A percentile compares a stretch with the other conserved stretches of the same genome.
These are phyloP conservation scores for Amazona ochrocephala DNA, from an alignment of 2,797 vertebrate species.

Conservation along the genomic window DNA sequence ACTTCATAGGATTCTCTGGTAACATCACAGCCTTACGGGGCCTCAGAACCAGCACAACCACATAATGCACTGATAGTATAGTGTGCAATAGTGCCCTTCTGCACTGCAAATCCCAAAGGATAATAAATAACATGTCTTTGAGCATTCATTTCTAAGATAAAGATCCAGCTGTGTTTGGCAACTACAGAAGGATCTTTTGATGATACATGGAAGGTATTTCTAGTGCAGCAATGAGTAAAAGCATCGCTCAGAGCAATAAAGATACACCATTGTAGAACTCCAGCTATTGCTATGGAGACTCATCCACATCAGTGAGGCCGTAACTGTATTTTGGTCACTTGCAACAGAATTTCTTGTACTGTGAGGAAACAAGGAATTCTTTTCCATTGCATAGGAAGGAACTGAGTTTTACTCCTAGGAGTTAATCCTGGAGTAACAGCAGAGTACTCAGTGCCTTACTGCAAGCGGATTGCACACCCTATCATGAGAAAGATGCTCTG, in stretches of 20 bases:
- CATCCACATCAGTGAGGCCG: not conserved
- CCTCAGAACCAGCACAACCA: not conserved
- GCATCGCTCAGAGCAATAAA: not conserved
- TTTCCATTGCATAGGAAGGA: not conserved
- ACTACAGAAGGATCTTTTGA: not conserved
- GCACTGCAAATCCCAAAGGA: not conserved
- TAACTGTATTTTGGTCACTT: not conserved
- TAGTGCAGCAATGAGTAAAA: not conserved
- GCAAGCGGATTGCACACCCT: not conserved
- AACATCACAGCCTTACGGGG: not conserved
- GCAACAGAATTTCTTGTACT: not conserved
- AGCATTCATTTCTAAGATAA: not conserved
- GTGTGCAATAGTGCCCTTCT: not conserved
- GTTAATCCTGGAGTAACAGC: not conserved
- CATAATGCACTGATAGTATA: not conserved
- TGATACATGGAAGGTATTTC: not conserved
- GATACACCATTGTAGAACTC: not conserved
- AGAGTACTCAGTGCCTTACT: not conserved
- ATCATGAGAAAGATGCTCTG: not conserved
- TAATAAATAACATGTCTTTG: no score
- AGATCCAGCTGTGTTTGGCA: not conserved
- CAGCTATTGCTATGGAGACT: not conserved
- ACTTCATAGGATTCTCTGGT: not conserved
- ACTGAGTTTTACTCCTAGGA: not conserved
- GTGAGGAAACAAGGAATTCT: not conserved